Evolutionary conservation across 2,888 invertebrate genomes (phyloP).

Genomic region (Druceiella hillmani): DNA sequence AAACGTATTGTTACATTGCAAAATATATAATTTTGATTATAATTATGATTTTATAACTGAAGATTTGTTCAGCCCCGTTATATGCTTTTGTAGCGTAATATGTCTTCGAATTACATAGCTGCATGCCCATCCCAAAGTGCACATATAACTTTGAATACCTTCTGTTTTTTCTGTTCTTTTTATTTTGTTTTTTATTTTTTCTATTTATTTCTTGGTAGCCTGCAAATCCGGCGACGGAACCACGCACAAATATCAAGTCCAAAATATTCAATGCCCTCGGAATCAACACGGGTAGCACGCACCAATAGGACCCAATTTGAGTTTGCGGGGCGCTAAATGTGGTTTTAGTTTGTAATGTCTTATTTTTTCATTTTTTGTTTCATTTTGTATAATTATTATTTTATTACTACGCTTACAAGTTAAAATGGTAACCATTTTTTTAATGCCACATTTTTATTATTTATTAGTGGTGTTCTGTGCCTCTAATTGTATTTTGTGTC

Average conservation of each 20-base stretch:
- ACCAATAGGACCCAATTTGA: conserved; percentile 38
- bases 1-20: too few relatives aligned
- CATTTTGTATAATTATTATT: too few relatives aligned
- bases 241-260: conserved; percentile 74
- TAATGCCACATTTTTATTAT: too few relatives aligned
- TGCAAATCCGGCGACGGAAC: conserved; percentile 63
- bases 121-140: not conserved
- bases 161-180: too few relatives aligned
- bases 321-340: conserved; percentile 26
- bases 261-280: conserved; percentile 83
- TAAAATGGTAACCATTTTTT: too few relatives aligned
- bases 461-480: too few relatives aligned
- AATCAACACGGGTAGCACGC: conserved; percentile 61
- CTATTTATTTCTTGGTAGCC: conserved; percentile 35
- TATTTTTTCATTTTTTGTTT: not conserved
- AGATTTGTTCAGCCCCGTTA: not conserved
- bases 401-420: too few relatives aligned
- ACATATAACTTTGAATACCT: too few relatives aligned
- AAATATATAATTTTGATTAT: too few relatives aligned
- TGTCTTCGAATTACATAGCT: not conserved
- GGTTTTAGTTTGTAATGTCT: conserved; percentile 6
- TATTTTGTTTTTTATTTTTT: conserved; percentile 14
- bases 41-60: too few relatives aligned
- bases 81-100: not conserved
- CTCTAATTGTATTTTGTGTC: too few relatives aligned